Conservation (phyloP, 2,797 vertebrate genomes). For the Enteromius unitaeniatus region DNA sequence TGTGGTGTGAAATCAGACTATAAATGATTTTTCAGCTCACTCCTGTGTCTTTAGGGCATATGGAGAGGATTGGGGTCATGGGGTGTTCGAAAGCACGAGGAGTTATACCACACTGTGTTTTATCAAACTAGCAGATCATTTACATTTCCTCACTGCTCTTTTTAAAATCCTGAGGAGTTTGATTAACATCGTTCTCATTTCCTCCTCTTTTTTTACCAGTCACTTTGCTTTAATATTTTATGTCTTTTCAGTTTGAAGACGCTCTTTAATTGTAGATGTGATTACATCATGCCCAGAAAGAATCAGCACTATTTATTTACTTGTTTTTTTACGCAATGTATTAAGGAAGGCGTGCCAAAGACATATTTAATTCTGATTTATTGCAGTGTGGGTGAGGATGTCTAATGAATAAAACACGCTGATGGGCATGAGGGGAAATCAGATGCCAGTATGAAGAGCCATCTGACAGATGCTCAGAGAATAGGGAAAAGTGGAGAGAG, state of each 20-base stretch:
- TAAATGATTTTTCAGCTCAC: slow-evolving; percentile 52
- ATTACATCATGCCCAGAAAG: slow-evolving; percentile 11
- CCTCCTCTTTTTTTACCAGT: background rate
- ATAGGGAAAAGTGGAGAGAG: slow-evolving; percentile 12
- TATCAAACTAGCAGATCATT: slow-evolving; percentile 30
- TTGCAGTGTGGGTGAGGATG: slow-evolving; percentile 7
- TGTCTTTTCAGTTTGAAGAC: slow-evolving; percentile 20
- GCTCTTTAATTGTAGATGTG: slow-evolving; percentile 27
- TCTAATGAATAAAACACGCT: slow-evolving; percentile 48
- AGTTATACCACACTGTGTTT: slow-evolving; percentile 7
- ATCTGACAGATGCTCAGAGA: slow-evolving; percentile 53
- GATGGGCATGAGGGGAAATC: slow-evolving; percentile 18
- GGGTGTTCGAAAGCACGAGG: slow-evolving; percentile 5
- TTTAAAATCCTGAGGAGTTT: slow-evolving; percentile 28
- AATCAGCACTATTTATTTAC: background rate
- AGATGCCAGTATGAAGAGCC: slow-evolving; percentile 42
- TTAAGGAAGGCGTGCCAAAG: background rate
- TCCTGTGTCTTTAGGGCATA: slow-evolving; percentile 29
- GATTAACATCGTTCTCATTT: slow-evolving; percentile 42
- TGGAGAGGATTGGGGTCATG: slow-evolving; percentile 19
- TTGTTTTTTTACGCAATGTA: background rate
- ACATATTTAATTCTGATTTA: slow-evolving; percentile 20
- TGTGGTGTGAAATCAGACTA: slow-evolving; percentile 49
- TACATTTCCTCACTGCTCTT: slow-evolving; percentile 6
- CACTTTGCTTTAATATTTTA: slow-evolving; percentile 23